These are phyloP conservation scores for Actinernus sp. DNA, from an alignment of 92 coral and sea anemone genomes.

Conservation along the genomic window DNA sequence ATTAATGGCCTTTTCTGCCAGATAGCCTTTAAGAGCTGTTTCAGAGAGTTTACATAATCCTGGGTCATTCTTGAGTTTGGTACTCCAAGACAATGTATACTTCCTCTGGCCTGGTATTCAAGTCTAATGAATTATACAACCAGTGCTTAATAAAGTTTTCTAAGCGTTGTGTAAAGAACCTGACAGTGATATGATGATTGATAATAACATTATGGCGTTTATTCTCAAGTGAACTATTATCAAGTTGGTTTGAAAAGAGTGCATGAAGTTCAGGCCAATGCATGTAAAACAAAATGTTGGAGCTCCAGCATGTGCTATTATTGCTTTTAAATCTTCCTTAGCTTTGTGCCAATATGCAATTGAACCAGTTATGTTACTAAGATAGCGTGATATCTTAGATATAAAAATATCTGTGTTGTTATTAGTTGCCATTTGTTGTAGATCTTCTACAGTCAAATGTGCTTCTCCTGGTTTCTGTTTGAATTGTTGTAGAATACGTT, in stretches of 20 bases:
- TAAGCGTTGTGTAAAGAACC: constrained; percentile 69
- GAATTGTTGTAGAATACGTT: too few species aligned
- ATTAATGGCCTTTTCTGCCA: too few species aligned
- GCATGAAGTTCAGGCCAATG: too few species aligned
- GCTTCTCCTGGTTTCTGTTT: too few species aligned
- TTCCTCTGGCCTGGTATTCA: too few species aligned
- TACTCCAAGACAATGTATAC: constrained; percentile 44
- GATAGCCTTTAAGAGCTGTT: constrained; percentile 53
- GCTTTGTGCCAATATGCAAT: constrained; percentile 75
- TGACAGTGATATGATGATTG: constrained; percentile 71
- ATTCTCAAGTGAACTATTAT: constrained; percentile 21
- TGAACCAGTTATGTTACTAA: constrained; percentile 64
- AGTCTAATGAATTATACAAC: constrained; percentile 55
- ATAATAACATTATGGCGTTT: constrained; percentile 57
- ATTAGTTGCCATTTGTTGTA: constrained; percentile 46
- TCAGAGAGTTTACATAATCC: constrained; percentile 42
- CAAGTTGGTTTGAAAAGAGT: constrained; percentile 25
- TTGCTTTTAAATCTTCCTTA: too few species aligned
- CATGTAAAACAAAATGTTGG: too few species aligned
- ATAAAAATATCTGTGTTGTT: constrained; percentile 35
- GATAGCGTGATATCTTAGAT: too few species aligned
- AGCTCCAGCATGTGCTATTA: too few species aligned
- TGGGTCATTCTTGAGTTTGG: constrained; percentile 52
- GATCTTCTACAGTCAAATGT: constrained; percentile 49
- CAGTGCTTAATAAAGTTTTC: too few species aligned